These are phyloP conservation scores for Peromyscus leucopus DNA, from an alignment of 2,113 vertebrate species.

Conservation along the genomic window DNA sequence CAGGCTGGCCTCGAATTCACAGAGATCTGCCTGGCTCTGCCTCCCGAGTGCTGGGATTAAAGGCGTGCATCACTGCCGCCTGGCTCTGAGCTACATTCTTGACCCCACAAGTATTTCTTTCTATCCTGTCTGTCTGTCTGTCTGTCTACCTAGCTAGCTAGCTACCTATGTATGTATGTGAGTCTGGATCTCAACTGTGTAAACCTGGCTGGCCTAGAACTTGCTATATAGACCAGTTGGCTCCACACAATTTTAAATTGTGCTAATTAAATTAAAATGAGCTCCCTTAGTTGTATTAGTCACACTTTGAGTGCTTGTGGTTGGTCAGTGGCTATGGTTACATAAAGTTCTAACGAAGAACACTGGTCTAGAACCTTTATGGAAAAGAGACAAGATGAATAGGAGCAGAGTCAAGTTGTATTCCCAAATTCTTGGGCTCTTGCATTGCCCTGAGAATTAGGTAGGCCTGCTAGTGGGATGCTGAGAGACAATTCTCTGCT, in stretches of 20 bases:
- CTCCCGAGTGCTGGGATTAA: no score
- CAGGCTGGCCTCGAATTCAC: no score
- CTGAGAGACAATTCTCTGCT: neutral
- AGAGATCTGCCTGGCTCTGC: no score
- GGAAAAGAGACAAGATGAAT: constrained; percentile 3
- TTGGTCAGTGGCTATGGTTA: constrained; percentile 32
- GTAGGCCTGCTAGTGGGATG: neutral
- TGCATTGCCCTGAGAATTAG: neutral
- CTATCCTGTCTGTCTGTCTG: no score
- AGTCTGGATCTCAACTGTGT: neutral
- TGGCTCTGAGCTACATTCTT: neutral
- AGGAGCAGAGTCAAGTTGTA: constrained; percentile 15
- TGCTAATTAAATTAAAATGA: constrained; percentile 31
- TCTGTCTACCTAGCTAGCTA: no score
- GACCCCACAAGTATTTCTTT: neutral
- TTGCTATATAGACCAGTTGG: neutral
- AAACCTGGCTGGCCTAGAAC: neutral
- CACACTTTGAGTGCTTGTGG: neutral
- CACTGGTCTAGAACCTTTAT: constrained; percentile 45
- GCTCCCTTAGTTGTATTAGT: neutral
- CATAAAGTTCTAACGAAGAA: constrained; percentile 29
- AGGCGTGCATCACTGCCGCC: no score
- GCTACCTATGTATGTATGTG: neutral
- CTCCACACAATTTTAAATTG: neutral
- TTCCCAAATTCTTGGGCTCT: neutral